Conservation (phyloP, 23 tunicate species). For the Diplosoma virens region DNA sequence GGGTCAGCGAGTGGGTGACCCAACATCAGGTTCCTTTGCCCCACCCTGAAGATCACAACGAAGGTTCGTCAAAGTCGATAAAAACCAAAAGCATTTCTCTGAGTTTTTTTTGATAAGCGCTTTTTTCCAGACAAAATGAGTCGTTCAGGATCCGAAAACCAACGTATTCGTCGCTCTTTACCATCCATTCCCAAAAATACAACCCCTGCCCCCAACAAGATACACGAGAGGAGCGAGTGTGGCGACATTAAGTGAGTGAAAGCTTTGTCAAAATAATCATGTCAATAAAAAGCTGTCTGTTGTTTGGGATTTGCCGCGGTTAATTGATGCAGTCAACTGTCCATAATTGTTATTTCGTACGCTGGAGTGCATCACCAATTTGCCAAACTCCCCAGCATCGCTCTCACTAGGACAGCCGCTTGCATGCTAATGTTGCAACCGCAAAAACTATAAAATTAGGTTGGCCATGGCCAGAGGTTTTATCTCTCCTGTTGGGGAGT, state of each 20-base stretch:
- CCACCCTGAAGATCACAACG: slow-evolving; percentile 14
- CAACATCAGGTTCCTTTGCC: slow-evolving; percentile 57
- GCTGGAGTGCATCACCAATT: too few species aligned
- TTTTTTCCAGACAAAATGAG: slow-evolving; percentile 47
- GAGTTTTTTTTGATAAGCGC: neutral
- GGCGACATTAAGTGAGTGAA: neutral
- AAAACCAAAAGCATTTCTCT: neutral
- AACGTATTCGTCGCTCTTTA: slow-evolving; percentile 57
- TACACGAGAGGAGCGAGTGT: neutral
- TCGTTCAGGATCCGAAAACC: slow-evolving; percentile 57
- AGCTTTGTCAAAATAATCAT: too few species aligned
- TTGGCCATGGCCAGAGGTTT: too few species aligned
- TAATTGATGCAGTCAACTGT: too few species aligned
- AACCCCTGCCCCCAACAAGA: neutral
- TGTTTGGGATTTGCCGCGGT: too few species aligned
- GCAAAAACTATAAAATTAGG: too few species aligned
- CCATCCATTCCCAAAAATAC: slow-evolving; percentile 59
- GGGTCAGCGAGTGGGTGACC: slow-evolving; percentile 78
- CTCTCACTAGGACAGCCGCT: too few species aligned
- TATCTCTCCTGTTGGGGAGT: too few species aligned
- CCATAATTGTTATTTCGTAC: too few species aligned
- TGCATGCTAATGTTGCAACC: too few species aligned
- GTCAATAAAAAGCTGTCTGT: too few species aligned
- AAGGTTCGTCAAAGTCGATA: neutral
- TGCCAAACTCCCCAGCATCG: too few species aligned